A percentile compares a stretch with the other conserved stretches of the same genome.
These are phyloP conservation scores for Cisticola juncidis DNA, from an alignment of 2,113 vertebrate genomes.

Conservation along the genomic window DNA sequence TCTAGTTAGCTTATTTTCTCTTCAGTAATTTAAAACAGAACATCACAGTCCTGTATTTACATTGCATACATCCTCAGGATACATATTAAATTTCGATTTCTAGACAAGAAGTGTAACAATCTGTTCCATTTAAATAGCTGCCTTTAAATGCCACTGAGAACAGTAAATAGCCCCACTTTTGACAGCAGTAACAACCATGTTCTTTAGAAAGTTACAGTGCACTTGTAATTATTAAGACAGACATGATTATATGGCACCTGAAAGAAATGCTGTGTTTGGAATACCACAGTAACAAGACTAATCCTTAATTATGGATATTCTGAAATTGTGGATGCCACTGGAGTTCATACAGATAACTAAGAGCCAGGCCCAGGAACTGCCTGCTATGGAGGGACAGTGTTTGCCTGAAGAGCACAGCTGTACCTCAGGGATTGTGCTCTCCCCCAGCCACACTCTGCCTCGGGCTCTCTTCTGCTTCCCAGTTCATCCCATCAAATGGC, in stretches of 20 bases:
- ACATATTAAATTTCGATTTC: neutral
- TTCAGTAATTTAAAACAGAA: neutral
- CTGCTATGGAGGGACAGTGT: accelerated
- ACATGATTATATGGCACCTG: constrained; percentile 12
- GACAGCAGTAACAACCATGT: neutral
- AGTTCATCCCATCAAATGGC: neutral
- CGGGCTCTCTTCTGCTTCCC: accelerated
- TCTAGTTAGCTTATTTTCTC: neutral
- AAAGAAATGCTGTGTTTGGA: constrained; percentile 20
- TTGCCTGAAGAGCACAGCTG: neutral
- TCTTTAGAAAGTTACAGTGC: neutral
- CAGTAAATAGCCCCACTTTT: constrained; percentile 1
- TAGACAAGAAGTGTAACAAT: neutral
- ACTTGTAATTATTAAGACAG: constrained; percentile 36
- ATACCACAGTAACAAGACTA: neutral
- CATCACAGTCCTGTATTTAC: neutral
- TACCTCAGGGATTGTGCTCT: neutral
- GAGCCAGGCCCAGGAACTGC: neutral
- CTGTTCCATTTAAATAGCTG: neutral
- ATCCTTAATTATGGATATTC: neutral
- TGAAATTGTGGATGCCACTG: neutral
- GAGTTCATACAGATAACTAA: neutral
- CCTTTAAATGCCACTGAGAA: neutral
- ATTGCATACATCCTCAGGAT: neutral
- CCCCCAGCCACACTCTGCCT: neutral